phyloP scores from a whole-genome alignment of 2,113 vertebrate genomes.

The Enhydra lutris region DNA sequence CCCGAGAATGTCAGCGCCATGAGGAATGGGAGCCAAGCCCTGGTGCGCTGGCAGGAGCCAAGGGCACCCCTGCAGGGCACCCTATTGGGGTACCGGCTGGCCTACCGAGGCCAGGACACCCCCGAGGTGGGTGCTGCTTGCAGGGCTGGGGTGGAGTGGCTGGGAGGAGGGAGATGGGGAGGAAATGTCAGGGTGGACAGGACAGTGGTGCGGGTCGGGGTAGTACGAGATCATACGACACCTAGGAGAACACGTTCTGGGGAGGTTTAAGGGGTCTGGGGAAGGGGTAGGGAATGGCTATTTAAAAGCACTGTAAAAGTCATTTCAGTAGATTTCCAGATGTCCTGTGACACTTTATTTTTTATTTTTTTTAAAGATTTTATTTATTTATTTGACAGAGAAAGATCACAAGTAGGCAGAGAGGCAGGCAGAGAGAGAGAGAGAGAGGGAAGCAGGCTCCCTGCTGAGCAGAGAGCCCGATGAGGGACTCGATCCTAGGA shows the following conservation, averaged over 20 bases:
- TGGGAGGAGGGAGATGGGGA: background rate
- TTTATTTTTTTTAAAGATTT: too few relatives aligned
- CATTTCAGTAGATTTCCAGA: background rate
- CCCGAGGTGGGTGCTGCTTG: slow-evolving; percentile 73
- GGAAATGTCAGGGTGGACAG: background rate
- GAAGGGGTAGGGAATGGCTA: background rate
- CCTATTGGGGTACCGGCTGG: slow-evolving; percentile 88
- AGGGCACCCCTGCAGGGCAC: slow-evolving; percentile 84
- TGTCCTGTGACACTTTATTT: background rate
- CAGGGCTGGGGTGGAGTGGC: background rate
- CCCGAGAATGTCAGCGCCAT: slow-evolving; percentile 85
- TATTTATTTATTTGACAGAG: too few relatives aligned
- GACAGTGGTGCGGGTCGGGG: background rate
- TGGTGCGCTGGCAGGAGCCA: slow-evolving; percentile 86
- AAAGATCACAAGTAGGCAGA: too few relatives aligned
- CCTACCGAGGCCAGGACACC: slow-evolving; percentile 81
- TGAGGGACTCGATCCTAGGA: too few relatives aligned
- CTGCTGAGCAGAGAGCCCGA: too few relatives aligned
- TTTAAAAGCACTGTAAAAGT: background rate
- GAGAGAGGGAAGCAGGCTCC: too few relatives aligned
- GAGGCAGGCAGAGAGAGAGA: too few relatives aligned
- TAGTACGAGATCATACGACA: rapidly evolving
- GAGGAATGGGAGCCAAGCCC: slow-evolving; percentile 85
- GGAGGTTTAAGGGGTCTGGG: background rate
- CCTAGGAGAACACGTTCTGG: background rate